A percentile compares a stretch with the other conserved stretches of the same genome.
Conservation (phyloP, 2,113 vertebrate genomes). For the Dicentrarchus labrax region DNA sequence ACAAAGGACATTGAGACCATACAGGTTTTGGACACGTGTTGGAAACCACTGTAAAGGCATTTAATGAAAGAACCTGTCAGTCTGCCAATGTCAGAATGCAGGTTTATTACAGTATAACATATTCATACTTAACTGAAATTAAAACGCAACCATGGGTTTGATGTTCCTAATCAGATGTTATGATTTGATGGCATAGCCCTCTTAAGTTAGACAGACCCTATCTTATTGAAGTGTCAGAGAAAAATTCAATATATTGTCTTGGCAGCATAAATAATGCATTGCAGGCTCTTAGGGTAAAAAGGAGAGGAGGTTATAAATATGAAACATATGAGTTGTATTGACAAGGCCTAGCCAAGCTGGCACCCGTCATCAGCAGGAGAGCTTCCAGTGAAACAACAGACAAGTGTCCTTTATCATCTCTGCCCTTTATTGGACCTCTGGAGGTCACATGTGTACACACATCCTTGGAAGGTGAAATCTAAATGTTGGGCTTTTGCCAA, state of each 20-base stretch:
- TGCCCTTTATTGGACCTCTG: conserved; percentile 36
- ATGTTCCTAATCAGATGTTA: conserved; percentile 15
- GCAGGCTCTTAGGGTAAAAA: conserved; percentile 71
- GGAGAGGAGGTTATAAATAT: conserved; percentile 78
- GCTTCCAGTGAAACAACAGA: conserved; percentile 66
- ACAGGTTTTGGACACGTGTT: not conserved
- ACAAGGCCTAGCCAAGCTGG: conserved; percentile 71
- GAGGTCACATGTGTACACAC: conserved; percentile 20
- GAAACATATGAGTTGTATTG: conserved; percentile 75
- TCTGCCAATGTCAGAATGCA: not conserved
- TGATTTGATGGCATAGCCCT: not conserved
- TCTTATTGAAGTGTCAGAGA: conserved; percentile 59
- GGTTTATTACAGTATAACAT: not conserved
- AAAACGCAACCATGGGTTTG: not conserved
- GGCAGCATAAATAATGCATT: conserved; percentile 81
- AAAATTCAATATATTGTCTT: conserved; percentile 72
- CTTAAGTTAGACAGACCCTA: conserved; percentile 37
- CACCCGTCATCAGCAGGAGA: conserved; percentile 64
- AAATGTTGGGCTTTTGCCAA: not conserved
- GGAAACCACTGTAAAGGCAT: not conserved
- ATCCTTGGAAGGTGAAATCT: not conserved
- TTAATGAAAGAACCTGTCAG: not conserved
- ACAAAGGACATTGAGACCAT: conserved; percentile 58
- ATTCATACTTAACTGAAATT: not conserved
- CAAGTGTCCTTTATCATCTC: conserved; percentile 61